These are phyloP conservation scores for Etheostoma spectabile DNA, from an alignment of 2,113 vertebrate genomes.

Conservation along the genomic window DNA sequence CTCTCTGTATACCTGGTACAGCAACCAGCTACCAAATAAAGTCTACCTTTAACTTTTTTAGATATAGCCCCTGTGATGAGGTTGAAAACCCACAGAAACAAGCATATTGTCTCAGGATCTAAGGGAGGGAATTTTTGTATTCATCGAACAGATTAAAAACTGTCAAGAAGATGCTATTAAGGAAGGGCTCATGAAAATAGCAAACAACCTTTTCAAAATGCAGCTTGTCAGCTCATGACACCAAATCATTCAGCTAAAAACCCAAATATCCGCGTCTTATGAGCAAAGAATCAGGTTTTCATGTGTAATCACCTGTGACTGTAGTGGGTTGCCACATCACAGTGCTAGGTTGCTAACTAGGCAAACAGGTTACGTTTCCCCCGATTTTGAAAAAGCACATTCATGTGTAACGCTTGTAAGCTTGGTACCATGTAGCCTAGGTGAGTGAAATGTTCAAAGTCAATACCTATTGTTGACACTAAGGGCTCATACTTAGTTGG, in stretches of 20 bases:
- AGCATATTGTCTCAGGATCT: constrained; percentile 12
- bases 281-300: constrained; percentile 37
- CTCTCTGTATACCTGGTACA: neutral
- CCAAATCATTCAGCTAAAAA: constrained; percentile 18
- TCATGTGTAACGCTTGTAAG: constrained; percentile 40
- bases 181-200: constrained; percentile 25
- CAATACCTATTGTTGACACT: neutral
- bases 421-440: constrained; percentile 33
- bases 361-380: constrained; percentile 29
- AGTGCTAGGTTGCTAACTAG: constrained; percentile 32
- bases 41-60: neutral
- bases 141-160: constrained; percentile 30
- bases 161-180: constrained; percentile 3
- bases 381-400: constrained; percentile 21
- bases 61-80: constrained; percentile 15
- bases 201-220: constrained; percentile 38
- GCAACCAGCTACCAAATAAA: neutral
- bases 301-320: constrained; percentile 39
- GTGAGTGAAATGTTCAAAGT: constrained; percentile 35
- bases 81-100: constrained; percentile 12
- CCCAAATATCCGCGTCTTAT: constrained; percentile 1
- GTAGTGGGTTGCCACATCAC: constrained; percentile 33
- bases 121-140: constrained; percentile 20
- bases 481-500: neutral
- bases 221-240: constrained; percentile 2